These are phyloP conservation scores for Pelvicachromis taeniatus DNA, from an alignment of 2,113 vertebrate species.

Conservation along the genomic window DNA sequence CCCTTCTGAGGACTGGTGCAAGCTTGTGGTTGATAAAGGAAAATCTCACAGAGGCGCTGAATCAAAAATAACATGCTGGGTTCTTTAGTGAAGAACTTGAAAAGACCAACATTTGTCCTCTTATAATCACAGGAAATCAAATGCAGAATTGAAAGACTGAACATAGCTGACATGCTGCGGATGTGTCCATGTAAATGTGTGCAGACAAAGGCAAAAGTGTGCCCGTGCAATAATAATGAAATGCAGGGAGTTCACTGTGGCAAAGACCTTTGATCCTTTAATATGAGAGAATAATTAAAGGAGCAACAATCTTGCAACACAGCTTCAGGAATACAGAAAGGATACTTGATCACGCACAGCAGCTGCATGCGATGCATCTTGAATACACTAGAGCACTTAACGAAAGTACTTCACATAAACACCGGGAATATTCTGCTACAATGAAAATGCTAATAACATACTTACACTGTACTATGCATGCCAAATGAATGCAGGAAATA, in stretches of 20 bases:
- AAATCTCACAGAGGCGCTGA: slow-evolving; percentile 15
- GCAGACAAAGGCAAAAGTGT: not conserved
- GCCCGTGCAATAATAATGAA: slow-evolving; percentile 49
- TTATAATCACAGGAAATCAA: slow-evolving; percentile 25
- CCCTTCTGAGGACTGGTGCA: slow-evolving; percentile 32
- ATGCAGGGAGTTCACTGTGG: slow-evolving; percentile 61
- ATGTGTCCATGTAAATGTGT: not conserved
- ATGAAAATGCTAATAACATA: slow-evolving; percentile 30
- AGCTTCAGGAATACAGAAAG: slow-evolving; percentile 67
- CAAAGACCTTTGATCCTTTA: slow-evolving; percentile 77
- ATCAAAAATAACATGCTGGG: slow-evolving; percentile 16
- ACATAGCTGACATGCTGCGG: not conserved
- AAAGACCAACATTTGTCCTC: slow-evolving; percentile 5
- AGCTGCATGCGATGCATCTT: slow-evolving; percentile 34
- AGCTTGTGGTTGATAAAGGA: slow-evolving; percentile 20
- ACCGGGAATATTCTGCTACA: slow-evolving; percentile 3
- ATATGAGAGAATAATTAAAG: slow-evolving; percentile 81
- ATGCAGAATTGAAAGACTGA: slow-evolving; percentile 1
- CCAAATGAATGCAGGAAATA: not conserved
- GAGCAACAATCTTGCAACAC: slow-evolving; percentile 70
- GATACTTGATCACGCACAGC: slow-evolving; percentile 29
- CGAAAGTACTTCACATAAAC: slow-evolving; percentile 11
- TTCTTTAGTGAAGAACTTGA: slow-evolving; percentile 15
- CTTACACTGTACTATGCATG: not conserved
- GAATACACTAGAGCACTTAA: slow-evolving; percentile 19